Conservation (phyloP, 2,888 invertebrate genomes). For the Acholoe squamosa region DNA sequence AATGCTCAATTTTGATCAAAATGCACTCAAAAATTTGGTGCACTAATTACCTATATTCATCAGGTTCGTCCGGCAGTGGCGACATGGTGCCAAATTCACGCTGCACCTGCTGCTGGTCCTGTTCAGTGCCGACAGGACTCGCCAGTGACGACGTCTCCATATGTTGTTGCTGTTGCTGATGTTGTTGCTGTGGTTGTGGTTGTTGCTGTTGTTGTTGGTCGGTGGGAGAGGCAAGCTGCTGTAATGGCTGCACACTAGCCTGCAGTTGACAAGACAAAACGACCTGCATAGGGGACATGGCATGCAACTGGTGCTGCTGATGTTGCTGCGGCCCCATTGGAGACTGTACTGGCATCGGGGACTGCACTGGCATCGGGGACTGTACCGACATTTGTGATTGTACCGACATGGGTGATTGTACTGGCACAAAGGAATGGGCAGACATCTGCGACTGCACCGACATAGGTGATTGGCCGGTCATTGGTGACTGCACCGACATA, state of each 20-base stretch:
- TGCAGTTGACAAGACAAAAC: slow-evolving; percentile 42
- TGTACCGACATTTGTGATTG: slow-evolving; percentile 67
- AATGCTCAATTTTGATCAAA: no score
- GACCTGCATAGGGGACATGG: slow-evolving; percentile 22
- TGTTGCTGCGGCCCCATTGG: slow-evolving; percentile 60
- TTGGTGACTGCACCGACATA: slow-evolving; percentile 39
- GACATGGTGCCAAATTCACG: background rate
- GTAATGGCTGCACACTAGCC: background rate
- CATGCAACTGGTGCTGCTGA: slow-evolving; percentile 61
- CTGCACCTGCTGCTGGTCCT: slow-evolving; percentile 39
- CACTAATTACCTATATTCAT: slow-evolving; percentile 54
- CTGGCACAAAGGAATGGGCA: slow-evolving; percentile 2
- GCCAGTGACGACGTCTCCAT: background rate
- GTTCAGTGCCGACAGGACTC: background rate
- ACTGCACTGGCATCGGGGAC: slow-evolving; percentile 53
- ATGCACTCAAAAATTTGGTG: no score
- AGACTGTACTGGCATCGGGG: slow-evolving; percentile 44
- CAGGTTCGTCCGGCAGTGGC: slow-evolving; percentile 9
- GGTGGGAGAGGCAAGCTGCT: background rate
- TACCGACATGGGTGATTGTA: slow-evolving; percentile 58
- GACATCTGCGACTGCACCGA: slow-evolving; percentile 54
- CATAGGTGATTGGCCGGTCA: slow-evolving; percentile 36
- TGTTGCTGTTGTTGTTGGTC: background rate
- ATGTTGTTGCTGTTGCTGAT: background rate
- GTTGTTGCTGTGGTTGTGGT: background rate